These are phyloP conservation scores for Aphidius colemani DNA, from an alignment of 2,888 invertebrate genomes.

Conservation along the genomic window DNA sequence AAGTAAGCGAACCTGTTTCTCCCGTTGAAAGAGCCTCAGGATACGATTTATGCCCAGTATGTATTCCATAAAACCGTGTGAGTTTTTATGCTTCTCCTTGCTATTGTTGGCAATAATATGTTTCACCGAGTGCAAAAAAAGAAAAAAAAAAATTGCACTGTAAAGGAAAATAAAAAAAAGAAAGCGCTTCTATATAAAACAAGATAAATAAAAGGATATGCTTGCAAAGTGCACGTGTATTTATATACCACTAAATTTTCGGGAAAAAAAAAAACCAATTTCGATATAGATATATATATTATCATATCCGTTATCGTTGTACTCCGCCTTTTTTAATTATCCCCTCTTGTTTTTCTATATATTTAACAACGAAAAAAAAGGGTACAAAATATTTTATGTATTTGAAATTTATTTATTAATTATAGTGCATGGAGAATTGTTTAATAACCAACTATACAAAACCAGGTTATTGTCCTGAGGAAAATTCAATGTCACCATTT, in stretches of 20 bases:
- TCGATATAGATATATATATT: not conserved
- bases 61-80: conserved; percentile 1
- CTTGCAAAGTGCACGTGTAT: too few species aligned
- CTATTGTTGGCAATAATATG: too few species aligned
- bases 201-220: too few species aligned
- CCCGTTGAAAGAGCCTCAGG: conserved; percentile 31
- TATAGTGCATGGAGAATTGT: conserved; percentile 68
- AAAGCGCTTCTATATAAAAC: not conserved
- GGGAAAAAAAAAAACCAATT: not conserved
- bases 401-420: conserved; percentile 7
- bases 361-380: too few species aligned
- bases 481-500: conserved; percentile 61
- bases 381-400: not conserved
- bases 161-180: not conserved
- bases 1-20: conserved; percentile 48
- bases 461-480: conserved; percentile 61
- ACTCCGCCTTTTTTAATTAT: too few species aligned
- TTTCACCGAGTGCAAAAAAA: too few species aligned
- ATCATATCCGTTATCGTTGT: too few species aligned
- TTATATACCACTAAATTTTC: not conserved
- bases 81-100: not conserved
- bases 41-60: conserved; percentile 35
- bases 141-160: not conserved
- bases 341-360: too few species aligned
- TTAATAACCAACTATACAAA: conserved; percentile 62